Conservation (phyloP, 2,888 invertebrate genomes). For the Congeria kusceri region DNA sequence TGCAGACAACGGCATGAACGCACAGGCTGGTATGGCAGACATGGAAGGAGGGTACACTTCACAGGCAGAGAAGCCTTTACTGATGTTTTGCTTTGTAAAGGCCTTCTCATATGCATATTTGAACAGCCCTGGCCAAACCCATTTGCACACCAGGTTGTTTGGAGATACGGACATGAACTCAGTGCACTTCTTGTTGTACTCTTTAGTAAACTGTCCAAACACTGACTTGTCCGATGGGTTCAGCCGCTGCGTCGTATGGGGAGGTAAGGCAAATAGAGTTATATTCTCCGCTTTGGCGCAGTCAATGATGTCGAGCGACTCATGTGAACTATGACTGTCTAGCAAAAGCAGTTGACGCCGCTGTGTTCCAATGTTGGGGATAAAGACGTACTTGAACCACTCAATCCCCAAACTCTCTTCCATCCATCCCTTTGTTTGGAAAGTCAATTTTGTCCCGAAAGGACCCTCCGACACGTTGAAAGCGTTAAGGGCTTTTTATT, state of each 20-base stretch:
- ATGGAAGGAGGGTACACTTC: slow-evolving; percentile 15
- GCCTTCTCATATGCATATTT: slow-evolving; percentile 22
- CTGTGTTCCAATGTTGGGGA: slow-evolving; percentile 41
- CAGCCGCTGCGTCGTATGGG: slow-evolving; percentile 20
- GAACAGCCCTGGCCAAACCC: slow-evolving; percentile 28
- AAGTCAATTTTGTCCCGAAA: slow-evolving; percentile 32
- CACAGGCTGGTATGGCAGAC: slow-evolving; percentile 3
- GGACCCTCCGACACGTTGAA: slow-evolving; percentile 13
- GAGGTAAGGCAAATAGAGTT: slow-evolving; percentile 13
- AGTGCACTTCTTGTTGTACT: slow-evolving; percentile 27
- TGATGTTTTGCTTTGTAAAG: slow-evolving; percentile 19
- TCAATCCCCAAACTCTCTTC: slow-evolving; percentile 37
- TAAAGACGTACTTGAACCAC: slow-evolving; percentile 37
- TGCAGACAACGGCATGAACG: slow-evolving; percentile 4
- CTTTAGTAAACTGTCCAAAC: slow-evolving; percentile 20
- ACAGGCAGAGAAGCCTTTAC: slow-evolving; percentile 25
- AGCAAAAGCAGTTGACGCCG: slow-evolving; percentile 50
- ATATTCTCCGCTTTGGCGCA: slow-evolving; percentile 5
- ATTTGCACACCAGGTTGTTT: slow-evolving; percentile 25
- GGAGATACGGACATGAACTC: slow-evolving; percentile 22
- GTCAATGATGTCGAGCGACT: slow-evolving; percentile 23
- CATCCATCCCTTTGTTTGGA: slow-evolving; percentile 55
- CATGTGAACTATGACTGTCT: slow-evolving; percentile 52
- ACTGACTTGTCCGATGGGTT: slow-evolving; percentile 28
- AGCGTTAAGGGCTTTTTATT: not conserved